Conservation (phyloP, 2,888 invertebrate species). For the Acleris emargana region DNA sequence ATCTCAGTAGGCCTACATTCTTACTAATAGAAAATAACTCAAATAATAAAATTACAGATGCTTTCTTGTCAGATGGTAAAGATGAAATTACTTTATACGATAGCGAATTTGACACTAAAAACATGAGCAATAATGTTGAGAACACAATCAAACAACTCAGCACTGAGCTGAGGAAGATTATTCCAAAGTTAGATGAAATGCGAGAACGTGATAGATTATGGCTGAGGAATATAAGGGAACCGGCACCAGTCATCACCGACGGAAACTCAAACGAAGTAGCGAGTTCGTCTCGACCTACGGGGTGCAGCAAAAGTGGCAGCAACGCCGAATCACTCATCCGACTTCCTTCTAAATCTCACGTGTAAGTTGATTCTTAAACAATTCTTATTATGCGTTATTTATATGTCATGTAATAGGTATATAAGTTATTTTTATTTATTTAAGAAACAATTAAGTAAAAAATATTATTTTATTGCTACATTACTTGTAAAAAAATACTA, state of each 20-base stretch:
- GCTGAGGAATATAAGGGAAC: constrained; percentile 58
- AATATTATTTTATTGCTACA: too few species aligned
- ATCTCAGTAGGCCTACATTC: constrained; percentile 76
- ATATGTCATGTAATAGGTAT: too few species aligned
- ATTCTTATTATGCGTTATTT: background rate
- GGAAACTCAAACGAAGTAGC: constrained; percentile 71
- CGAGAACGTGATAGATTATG: constrained; percentile 71
- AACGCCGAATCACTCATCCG: constrained; percentile 38
- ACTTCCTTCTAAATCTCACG: constrained; percentile 44
- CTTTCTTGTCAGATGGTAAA: constrained; percentile 83
- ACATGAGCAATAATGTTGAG: constrained; percentile 70
- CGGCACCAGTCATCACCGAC: constrained; percentile 55
- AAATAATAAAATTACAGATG: constrained; percentile 80
- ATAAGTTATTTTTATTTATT: too few species aligned
- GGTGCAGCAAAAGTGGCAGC: constrained; percentile 35
- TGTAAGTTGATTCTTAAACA: constrained; percentile 50
- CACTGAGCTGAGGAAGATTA: constrained; percentile 76
- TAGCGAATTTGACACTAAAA: constrained; percentile 70
- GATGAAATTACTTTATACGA: constrained; percentile 77
- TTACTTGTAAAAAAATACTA: too few species aligned
- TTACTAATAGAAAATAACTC: constrained; percentile 68
- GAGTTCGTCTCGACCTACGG: constrained; percentile 42
- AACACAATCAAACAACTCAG: constrained; percentile 77
- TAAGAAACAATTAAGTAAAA: too few species aligned
- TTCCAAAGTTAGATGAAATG: constrained; percentile 79